Evolutionary conservation across 2,797 vertebrate genomes (phyloP), one percentile per base, ranked within the genome.

Genomic region (Holocentrus rufus): DNA sequence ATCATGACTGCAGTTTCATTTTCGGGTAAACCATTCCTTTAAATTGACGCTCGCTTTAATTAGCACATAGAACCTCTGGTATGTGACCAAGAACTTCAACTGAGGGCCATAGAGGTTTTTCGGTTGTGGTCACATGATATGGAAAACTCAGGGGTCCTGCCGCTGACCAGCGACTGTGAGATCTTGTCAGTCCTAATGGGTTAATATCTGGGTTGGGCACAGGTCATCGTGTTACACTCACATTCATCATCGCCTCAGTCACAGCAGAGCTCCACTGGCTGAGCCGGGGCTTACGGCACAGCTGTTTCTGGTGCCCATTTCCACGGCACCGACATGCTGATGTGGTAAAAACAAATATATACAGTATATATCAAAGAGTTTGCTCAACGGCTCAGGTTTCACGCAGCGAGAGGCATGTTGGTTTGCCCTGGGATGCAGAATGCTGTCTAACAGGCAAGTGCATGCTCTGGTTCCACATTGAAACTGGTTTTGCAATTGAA

Each of bases 291-390:
- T 72, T 65, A 68, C 17, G 52, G 47, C 36, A 79, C 80, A 87
- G 83, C 85, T 85, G 80, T 76, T 81, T 72, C 64, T 11, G n/a
- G 22, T 65, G 46, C 20, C 58, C 27, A 13, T 67, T 81, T 54
- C 22, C 22, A 54, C 20, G 25, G 52, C 22, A 15, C 23, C 64
- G 65, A 68, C 81, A 74, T 42, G 76, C 79, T 72, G 66, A 64
- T 62, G 74, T 79, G 75, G 52, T 13, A 31, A 79, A 82, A 69
- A 46, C 47, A 75, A 77, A 83, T 59, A 77, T 58, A 82, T 77
- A 76, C 58, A 60, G 46, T n/a, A 20, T 34, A 52, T 20, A 66
- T 70, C 54, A 66, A 50, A 77, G 64, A 54, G 47, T 68, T 69
- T 72, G 66, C 76, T 61, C 64, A 11, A 55, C 63, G n/a, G 58